Base-by-base conservation (phyloP, 2,113 vertebrate genomes). In the Cathartes aura region DNA sequence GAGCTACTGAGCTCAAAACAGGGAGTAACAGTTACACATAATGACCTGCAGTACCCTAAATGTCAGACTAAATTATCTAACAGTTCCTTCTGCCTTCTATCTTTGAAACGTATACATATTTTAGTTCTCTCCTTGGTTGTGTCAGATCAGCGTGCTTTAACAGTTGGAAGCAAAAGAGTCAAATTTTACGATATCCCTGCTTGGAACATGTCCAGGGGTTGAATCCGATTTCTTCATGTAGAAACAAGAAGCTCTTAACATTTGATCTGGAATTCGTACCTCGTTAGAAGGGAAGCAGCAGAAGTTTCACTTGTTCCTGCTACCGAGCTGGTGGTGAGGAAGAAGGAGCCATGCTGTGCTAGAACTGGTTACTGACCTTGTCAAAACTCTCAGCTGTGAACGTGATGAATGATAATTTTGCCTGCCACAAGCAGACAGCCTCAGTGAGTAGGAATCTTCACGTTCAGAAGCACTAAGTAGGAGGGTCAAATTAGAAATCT, bases 251-350 rank as follows among this genome's bases (percentile, higher is more conserved):
- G 73, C 67, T 80, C 66, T 59, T 59, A 73, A 48, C 78, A 83
- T 87, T 80, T 90, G 81, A 95, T 96, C 74, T 80, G 85, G 85
- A 93, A 93, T 87, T 87, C 43, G 0, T 92, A 96, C 87, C 93
- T 90, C 1, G 27, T 91, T 90, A 91, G 73, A 62, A 94, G 59
- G 81, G 87, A 80, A 95, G 85, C 71, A 72, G 89, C 87, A 86
- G 58, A 38, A 96, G 87, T 24, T 84, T 89, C 91, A 23, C 84
- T 73, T 34, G 3, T 42, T 85, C 87, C 78, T 76, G 87, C 52
- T 70, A 72, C 38, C 70, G 53, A 93, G 93, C 76, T 74, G 87
- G 48, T 1, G 27, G 30, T 5, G 64, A 87, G 9, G 42, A 55
- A 87, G 66, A 66, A 91, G 34, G 63, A 94, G 68, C 76, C 19